These are phyloP conservation scores for Heliconius nattereri DNA, from an alignment of 1,140 invertebrate genomes.

Conservation along the genomic window DNA sequence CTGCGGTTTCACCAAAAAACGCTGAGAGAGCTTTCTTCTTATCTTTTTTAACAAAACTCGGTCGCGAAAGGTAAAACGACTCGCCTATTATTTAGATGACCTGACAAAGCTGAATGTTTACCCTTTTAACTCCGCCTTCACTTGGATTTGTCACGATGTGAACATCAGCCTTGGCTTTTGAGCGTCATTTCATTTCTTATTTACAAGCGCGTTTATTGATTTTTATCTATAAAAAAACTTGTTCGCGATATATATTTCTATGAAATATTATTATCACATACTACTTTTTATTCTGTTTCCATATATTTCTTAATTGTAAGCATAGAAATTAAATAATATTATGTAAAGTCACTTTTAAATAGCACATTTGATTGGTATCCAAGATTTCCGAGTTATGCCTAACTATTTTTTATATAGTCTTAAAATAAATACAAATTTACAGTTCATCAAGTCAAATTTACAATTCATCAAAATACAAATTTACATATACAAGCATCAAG, in stretches of 20 bases:
- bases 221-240: conserved; percentile 13
- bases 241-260: not conserved
- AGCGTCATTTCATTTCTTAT: conserved; percentile 14
- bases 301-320: not conserved
- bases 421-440: too few relatives aligned
- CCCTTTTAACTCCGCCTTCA: conserved; percentile 40
- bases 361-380: too few relatives aligned
- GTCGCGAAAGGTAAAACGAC: conserved; percentile 54
- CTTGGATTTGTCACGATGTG: conserved; percentile 15
- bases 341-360: too few relatives aligned
- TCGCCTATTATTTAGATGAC: conserved; percentile 66
- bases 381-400: too few relatives aligned
- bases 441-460: too few relatives aligned
- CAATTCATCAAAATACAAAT: too few relatives aligned
- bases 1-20: conserved; percentile 36
- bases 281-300: not conserved
- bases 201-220: conserved; percentile 6
- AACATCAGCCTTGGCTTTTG: conserved; percentile 11
- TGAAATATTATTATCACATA: not conserved
- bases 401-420: too few relatives aligned
- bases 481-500: too few relatives aligned
- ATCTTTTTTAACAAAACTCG: conserved; percentile 56
- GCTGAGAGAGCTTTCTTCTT: conserved; percentile 48
- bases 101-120: conserved; percentile 57
- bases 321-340: too few relatives aligned